Base-by-base conservation (phyloP, 1,140 invertebrate species). In the Platyscapa corneri region DNA sequence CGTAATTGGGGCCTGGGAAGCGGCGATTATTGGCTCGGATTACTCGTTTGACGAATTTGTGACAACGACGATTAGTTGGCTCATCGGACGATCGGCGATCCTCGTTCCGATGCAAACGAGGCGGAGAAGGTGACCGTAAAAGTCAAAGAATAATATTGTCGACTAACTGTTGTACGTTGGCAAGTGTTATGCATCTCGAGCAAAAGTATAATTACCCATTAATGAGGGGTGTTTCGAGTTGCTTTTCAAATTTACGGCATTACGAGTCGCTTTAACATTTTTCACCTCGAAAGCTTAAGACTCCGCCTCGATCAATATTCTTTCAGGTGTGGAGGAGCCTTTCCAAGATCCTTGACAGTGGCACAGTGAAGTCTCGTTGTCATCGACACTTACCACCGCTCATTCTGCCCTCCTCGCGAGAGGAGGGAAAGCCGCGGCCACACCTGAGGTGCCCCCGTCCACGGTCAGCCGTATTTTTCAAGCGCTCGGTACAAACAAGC, bases 301-400 rank as follows among this genome's bases (percentile, higher is more conserved):
- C 1, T 34, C 30, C 39, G 3, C 5, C 12, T 39, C 23, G 34
- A 53, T 76, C 70, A 76, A 83, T 76, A 83, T 83, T 83, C 34
- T 76, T 60, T 65, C 74, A 65, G 72, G 82, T 76, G 39, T 46
- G 64, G 64, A 76, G 18, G 30, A 7, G n/a, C n/a, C n/a, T n/a
- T n/a, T n/a, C n/a, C n/a, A n/a, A n/a, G n/a, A n/a, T n/a, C n/a
- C n/a, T n/a, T n/a, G n/a, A n/a, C n/a, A n/a, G n/a, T n/a, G n/a
- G n/a, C n/a, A n/a, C n/a, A n/a, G n/a, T n/a, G n/a, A n/a, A n/a
- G n/a, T n/a, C n/a, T n/a, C n/a, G n/a, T n/a, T n/a, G n/a, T n/a
- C n/a, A n/a, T n/a, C n/a, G n/a, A n/a, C n/a, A n/a, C n/a, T n/a
- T n/a, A n/a, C n/a, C n/a, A n/a, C n/a, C n/a, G n/a, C n/a, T n/a